Base-by-base conservation (phyloP, 2,113 vertebrate species). In the Caretta caretta region DNA sequence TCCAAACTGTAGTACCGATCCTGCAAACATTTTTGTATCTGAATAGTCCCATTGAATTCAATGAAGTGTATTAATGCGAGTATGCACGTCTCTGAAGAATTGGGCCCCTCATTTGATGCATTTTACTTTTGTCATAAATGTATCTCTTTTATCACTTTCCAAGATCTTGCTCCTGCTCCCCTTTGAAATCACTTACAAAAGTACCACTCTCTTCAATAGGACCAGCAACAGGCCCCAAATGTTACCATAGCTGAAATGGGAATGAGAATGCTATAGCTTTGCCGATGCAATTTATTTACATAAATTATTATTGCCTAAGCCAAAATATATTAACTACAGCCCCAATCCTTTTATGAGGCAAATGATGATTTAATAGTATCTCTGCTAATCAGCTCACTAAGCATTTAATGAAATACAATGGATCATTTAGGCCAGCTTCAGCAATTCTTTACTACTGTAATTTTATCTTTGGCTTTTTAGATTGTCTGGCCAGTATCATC, bases 151-250 rank as follows among this genome's bases (percentile, higher is more conserved):
- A 57, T 56, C 38, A 4, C 48, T 81, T 59, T 29, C 35, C 92
- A 89, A 57, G 69, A 84, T 90, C 50, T 81, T 0, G 0, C 11
- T 80, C 50, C 84, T 0, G 0, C 11, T 80, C 1, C 25, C 0
- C 62, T 94, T 85, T 54, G 90, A 88, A 62, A 80, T 10, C 2
- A 2, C 42, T 0, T 0, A 59, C 90, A 72, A 2, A 84, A 84
- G 93, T 42, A 0, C 27, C 12, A 62, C 57, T 62, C 57, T 62
- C 42, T 7, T 10, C 3, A 6, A 38, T 13, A 27, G 88, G 65
- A 79, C 27, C 57, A 62, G 14, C 27, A 27, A 46, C 6, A 7
- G 17, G 35, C 51, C 10, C 20, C 0, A 4, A 38, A 62, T 0
- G 0, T n/a, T 31, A 1, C 1, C 1, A 19, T 27, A 29, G n/a